Base-by-base conservation (phyloP, 2,113 vertebrate species). In the Coptodon rendalli region DNA sequence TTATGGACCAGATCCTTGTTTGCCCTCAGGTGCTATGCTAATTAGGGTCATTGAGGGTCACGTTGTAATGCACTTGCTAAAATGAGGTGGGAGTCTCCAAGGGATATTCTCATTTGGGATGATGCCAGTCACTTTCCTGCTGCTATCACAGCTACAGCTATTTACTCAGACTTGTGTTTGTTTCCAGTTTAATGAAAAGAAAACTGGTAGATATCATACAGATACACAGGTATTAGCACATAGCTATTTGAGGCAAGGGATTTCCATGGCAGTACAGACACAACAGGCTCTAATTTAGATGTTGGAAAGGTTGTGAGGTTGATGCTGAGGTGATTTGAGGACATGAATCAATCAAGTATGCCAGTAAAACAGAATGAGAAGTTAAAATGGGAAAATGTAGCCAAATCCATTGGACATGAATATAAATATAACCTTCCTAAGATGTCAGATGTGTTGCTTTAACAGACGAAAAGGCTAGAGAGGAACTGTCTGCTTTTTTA, bases 21-120 rank as follows among this genome's bases (percentile, higher is more conserved):
- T 53, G 82, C 91, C 94, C 86, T 89, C 88, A 88, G 94, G 95
- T 90, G 50, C 31, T 90, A 94, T 94, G 91, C 93, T 95, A 96
- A 96, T 94, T 87, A 93, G 86, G 94, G 94, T 93, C 92, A 94
- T 1, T 1, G 45, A 54, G 93, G 92, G 93, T 95, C 87, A 92
- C 27, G 83, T 82, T 92, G 81, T 90, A 93, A 90, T 83, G 92
- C 86, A 61, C 82, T 91, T 24, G 5, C 89, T 81, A 85, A 93
- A 95, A 95, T 89, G 84, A 94, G 73, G 80, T 80, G 6, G 45
- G 85, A 87, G 86, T 90, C 86, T 92, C 89, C 17, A 4, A 90
- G 87, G 86, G 90, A 82, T 76, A 10, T 48, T 89, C 89, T 92
- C 87, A 79, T 88, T 53, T 85, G 89, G 86, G 84, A 86, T 6